Evolutionary conservation across 2,797 vertebrate species (phyloP).

Genomic region (Telmatherina bonti): DNA sequence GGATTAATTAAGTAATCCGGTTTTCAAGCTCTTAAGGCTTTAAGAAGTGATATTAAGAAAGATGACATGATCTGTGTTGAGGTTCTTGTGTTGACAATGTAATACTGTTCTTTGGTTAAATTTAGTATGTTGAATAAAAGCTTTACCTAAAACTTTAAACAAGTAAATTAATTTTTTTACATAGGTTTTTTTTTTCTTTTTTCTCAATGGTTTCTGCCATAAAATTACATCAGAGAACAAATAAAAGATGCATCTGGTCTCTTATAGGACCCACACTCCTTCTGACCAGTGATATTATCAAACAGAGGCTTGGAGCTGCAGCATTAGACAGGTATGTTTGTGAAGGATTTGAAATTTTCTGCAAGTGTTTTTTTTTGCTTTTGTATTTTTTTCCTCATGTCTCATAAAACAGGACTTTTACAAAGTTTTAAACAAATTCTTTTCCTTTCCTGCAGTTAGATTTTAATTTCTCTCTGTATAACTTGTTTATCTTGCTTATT

Average conservation of each 20-base stretch:
- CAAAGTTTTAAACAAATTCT: not conserved
- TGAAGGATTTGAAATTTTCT: not conserved
- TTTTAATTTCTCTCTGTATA: conserved; percentile 7
- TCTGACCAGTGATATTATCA: conserved; percentile 93
- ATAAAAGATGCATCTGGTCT: too few species aligned
- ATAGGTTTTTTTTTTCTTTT: not conserved
- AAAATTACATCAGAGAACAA: too few species aligned
- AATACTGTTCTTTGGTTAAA: not conserved
- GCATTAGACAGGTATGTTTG: conserved; percentile 90
- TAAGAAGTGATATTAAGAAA: not conserved
- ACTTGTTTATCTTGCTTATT: too few species aligned
- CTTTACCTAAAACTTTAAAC: too few species aligned
- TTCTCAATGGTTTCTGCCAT: too few species aligned
- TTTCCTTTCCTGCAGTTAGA: not conserved
- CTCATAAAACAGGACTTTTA: not conserved
- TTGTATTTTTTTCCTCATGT: not conserved
- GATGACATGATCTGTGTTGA: not conserved
- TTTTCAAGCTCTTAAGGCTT: conserved; percentile 11
- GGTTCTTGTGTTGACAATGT: not conserved
- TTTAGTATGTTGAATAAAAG: not conserved
- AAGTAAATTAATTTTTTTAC: not conserved
- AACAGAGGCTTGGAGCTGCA: conserved; percentile 89
- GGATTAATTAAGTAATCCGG: not conserved
- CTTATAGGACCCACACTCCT: conserved; percentile 93
- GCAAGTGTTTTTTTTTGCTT: not conserved